These are phyloP conservation scores for Stomatorhinus ivindoensis DNA, from an alignment of 2,113 vertebrate genomes.

Conservation along the genomic window DNA sequence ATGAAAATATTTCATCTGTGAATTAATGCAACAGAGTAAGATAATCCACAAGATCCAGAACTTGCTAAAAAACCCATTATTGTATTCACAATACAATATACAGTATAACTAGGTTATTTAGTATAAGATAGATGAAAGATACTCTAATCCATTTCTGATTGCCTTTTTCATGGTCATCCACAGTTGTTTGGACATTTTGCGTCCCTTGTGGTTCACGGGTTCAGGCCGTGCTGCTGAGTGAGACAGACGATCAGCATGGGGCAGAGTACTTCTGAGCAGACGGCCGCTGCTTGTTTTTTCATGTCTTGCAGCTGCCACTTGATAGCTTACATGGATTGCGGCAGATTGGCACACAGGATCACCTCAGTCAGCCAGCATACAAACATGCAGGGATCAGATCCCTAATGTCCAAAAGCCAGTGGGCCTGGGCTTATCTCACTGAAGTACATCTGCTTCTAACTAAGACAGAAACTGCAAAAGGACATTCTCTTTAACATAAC, in stretches of 20 bases:
- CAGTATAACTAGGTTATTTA: neutral
- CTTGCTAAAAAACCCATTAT: neutral
- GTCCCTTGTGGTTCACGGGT: neutral
- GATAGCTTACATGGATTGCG: slow-evolving; percentile 48
- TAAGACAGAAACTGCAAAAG: neutral
- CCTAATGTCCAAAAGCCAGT: neutral
- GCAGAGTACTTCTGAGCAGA: neutral
- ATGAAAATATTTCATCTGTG: neutral
- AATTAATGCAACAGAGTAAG: neutral
- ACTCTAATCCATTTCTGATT: neutral
- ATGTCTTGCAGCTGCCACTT: slow-evolving; percentile 51
- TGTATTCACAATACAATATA: neutral
- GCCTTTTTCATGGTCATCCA: neutral
- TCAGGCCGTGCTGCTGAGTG: neutral
- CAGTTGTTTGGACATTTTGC: neutral
- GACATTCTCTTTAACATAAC: neutral
- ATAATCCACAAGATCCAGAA: neutral
- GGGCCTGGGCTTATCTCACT: neutral
- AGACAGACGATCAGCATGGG: neutral
- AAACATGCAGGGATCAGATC: slow-evolving; percentile 1
- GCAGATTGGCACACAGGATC: slow-evolving; percentile 41
- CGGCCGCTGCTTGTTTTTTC: slow-evolving; percentile 25
- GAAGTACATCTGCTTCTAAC: neutral
- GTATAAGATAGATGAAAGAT: neutral
- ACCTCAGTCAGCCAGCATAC: slow-evolving; percentile 44